Base-by-base conservation (phyloP, 2,113 vertebrate genomes). In the Macquaria ambigua region DNA sequence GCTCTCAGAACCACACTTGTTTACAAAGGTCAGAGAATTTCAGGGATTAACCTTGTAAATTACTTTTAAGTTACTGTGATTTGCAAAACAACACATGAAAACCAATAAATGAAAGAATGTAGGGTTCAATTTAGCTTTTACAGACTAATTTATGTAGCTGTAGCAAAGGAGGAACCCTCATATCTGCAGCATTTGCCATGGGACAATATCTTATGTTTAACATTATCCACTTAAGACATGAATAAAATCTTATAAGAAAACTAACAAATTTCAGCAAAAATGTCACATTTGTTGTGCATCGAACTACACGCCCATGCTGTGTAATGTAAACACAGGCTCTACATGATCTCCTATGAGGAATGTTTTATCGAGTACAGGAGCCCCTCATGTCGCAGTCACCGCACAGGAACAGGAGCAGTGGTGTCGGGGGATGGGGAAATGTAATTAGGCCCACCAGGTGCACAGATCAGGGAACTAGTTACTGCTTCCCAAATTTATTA, bases 371-470 rank as follows among this genome's bases (percentile, higher is more conserved):
- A 39, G 74, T 61, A 66, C 67, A 73, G 74, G 71, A 89, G 76
- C 80, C 64, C 82, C 85, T 72, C 53, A 8, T 63, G 80, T 71
- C 53, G 31, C 84, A 74, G 66, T 67, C 85, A 77, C 58, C 76
- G 21, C 66, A 89, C 53, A 91, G 82, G 88, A 90, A 94, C 90
- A 92, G 89, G 83, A 93, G 95, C 95, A 93, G 94, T 55, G 80
- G 86, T 90, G 90, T 92, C 61, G 71, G 94, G 93, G 94, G 95
- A 95, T 92, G 95, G 96, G 94, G 94, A 89, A 89, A 96, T 95
- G 95, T 97, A 98, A 99, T 99, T 99, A 99, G 97, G 95, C 94
- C 1, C 69, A 96, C 97, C 98, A 99, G 98, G 97, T 99, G 98
- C 97, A 96, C 96, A 95, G 93, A 94, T 96, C 94, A 95, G 92